Conservation (phyloP, 2,888 invertebrate genomes). For the Ochropleura leucogaster region DNA sequence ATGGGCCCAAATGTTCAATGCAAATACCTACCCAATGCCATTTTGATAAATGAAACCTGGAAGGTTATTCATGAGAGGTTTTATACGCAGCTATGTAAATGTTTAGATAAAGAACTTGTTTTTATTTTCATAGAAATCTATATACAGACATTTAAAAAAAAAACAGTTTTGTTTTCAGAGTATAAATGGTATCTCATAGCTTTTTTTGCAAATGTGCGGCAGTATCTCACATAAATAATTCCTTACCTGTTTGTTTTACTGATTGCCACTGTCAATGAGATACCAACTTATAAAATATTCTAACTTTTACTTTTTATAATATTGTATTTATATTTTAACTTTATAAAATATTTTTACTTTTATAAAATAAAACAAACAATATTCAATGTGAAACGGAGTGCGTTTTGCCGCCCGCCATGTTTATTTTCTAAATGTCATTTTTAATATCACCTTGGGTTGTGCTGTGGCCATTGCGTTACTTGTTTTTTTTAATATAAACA, state of each 20-base stretch:
- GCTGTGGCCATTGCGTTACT: conserved; percentile 18
- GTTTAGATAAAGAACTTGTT: neutral
- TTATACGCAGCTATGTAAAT: neutral
- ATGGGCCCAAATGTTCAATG: neutral
- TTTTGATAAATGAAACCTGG: neutral
- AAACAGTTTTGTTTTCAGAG: neutral
- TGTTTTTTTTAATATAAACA: conserved; percentile 44
- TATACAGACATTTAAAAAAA: neutral
- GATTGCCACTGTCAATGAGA: neutral
- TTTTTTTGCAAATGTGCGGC: neutral
- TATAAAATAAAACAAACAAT: neutral
- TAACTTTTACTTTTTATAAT: no score
- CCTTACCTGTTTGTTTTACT: neutral
- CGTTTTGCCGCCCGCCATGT: conserved; percentile 55
- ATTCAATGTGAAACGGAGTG: conserved; percentile 44
- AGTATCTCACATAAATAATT: neutral
- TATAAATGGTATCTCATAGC: neutral
- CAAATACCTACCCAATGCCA: neutral
- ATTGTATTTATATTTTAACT: neutral
- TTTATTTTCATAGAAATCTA: neutral
- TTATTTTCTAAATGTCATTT: conserved; percentile 65
- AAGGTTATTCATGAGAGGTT: neutral
- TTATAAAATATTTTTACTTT: neutral
- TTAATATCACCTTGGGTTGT: conserved; percentile 39
- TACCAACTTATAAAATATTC: neutral